These are phyloP conservation scores for Monochamus alternatus DNA, from an alignment of 2,888 invertebrate species.

Conservation along the genomic window DNA sequence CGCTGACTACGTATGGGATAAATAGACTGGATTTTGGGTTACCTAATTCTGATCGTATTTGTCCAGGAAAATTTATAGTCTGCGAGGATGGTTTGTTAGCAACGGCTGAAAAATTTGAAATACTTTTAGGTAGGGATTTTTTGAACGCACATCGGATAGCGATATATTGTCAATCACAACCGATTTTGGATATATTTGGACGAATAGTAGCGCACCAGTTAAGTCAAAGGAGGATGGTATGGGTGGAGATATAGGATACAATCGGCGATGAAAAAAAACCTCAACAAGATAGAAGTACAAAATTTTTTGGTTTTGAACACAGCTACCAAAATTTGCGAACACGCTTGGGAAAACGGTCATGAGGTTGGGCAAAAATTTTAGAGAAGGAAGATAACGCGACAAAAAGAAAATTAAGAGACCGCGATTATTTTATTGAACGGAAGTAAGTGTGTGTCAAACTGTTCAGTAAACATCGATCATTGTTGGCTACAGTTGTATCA, in stretches of 20 bases:
- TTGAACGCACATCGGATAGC: neutral
- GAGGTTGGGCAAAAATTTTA: too few species aligned
- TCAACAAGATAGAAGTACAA: neutral
- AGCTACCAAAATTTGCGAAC: neutral
- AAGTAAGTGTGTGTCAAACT: too few species aligned
- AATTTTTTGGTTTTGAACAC: neutral
- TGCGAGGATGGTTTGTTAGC: neutral
- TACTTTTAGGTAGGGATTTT: slow-evolving; percentile 5
- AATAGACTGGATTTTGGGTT: slow-evolving; percentile 11
- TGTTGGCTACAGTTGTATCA: too few species aligned
- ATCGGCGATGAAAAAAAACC: neutral
- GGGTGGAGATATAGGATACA: neutral
- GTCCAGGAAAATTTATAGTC: neutral
- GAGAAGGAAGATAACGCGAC: too few species aligned
- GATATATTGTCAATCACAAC: neutral
- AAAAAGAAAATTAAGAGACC: too few species aligned
- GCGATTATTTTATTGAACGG: too few species aligned
- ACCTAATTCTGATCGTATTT: neutral
- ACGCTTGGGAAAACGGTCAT: too few species aligned
- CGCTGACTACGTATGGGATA: slow-evolving; percentile 21
- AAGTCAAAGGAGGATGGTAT: neutral
- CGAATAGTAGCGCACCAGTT: neutral
- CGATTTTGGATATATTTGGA: neutral
- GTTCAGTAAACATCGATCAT: too few species aligned
- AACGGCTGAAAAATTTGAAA: neutral